These are phyloP conservation scores for Lepidocyrtinus sp. DNA, from an alignment of 2,888 invertebrate species.

Conservation along the genomic window DNA sequence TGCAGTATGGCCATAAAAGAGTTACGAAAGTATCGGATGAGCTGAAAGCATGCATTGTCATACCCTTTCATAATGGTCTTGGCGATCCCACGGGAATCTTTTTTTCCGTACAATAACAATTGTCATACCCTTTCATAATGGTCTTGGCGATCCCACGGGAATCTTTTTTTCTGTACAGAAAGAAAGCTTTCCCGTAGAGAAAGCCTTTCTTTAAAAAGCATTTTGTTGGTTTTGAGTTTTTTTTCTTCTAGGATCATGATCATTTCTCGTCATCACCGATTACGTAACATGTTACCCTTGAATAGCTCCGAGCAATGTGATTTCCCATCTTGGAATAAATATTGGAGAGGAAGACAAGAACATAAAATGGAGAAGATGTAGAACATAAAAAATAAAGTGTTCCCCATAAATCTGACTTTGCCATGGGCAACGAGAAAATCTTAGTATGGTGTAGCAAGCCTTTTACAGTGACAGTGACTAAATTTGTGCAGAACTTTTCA, in stretches of 20 bases:
- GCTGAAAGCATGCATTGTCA: no score
- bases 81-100: no score
- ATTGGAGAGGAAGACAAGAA: constrained; percentile 25
- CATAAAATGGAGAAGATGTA: constrained; percentile 57
- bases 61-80: no score
- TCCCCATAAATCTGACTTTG: constrained; percentile 53
- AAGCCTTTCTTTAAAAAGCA: background rate
- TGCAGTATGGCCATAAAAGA: no score
- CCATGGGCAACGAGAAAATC: background rate
- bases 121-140: no score
- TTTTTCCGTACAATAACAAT: no score
- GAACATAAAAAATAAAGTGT: constrained; percentile 57
- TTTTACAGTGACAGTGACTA: constrained; percentile 44
- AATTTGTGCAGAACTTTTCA: constrained; percentile 58
- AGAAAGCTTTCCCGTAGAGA: constrained; percentile 22
- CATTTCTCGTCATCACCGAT: no score
- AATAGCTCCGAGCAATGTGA: background rate
- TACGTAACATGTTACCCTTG: no score
- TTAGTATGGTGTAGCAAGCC: background rate
- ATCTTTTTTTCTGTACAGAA: no score
- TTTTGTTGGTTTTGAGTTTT: background rate
- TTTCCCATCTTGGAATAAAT: background rate
- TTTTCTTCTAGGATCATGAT: background rate
- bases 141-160: no score
- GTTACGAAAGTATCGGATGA: no score